Evolutionary conservation across 2,797 vertebrate genomes (phyloP).

Genomic region (Acrossocheilus fasciatus): DNA sequence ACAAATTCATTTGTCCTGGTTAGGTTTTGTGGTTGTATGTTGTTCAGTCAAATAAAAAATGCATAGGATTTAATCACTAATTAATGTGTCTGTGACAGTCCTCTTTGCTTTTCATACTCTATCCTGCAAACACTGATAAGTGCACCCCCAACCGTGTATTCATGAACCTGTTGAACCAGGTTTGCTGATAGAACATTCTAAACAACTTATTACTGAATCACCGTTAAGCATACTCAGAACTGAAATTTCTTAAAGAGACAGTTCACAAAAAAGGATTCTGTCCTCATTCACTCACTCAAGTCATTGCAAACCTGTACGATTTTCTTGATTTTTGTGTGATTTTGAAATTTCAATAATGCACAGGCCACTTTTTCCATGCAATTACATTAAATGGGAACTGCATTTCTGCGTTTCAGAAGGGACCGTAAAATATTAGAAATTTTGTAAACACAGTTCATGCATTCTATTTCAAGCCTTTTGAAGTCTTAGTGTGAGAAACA

Average conservation of each 20-base stretch:
- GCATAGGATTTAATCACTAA: background rate
- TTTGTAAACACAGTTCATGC: background rate
- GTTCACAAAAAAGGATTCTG: background rate
- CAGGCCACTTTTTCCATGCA: background rate
- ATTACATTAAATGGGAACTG: background rate
- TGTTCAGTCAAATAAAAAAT: background rate
- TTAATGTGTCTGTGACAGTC: background rate
- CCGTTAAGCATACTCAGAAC: background rate
- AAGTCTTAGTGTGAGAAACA: background rate
- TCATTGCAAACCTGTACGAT: background rate
- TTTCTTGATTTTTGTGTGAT: background rate
- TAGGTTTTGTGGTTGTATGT: background rate
- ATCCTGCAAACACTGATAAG: constrained; percentile 20
- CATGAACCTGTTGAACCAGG: constrained; percentile 28
- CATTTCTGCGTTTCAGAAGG: background rate
- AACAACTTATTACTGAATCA: background rate
- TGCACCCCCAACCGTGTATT: background rate
- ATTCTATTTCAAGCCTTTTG: background rate
- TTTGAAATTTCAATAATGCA: background rate
- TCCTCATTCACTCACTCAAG: background rate
- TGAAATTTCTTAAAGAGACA: constrained; percentile 18
- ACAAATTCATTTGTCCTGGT: background rate
- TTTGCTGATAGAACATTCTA: background rate
- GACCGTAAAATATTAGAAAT: background rate
- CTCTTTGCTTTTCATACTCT: background rate